Base-by-base conservation (phyloP, 2,113 vertebrate species). In the Myrmophylax atrothorax region DNA sequence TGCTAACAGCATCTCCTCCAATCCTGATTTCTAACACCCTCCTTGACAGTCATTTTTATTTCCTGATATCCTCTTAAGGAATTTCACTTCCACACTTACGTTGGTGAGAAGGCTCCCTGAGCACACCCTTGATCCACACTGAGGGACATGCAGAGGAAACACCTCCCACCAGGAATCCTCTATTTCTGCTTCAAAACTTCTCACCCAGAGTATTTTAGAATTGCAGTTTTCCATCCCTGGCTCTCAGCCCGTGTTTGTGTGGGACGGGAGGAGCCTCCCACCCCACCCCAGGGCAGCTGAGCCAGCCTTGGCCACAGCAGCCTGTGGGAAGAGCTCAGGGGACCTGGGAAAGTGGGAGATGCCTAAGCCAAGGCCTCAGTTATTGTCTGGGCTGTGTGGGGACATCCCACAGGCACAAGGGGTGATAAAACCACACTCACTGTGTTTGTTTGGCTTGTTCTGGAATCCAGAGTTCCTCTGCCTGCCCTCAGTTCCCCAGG, bases 351-450 rank as follows among this genome's bases (percentile, higher is more conserved):
- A 46, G 35, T 15, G 28, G 42, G 56, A 50, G 9, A 68, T 8
- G 5, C 10, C 0, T 4, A 22, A 72, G 52, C 10, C 20, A 40
- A 52, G 46, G 31, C 16, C 3, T 6, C 16, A 19, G 35, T 9
- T 22, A 11, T 7, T 6, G 23, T 46, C 58, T 58, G 38, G 70
- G 78, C 62, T 31, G n/a, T 6, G 35, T n/a, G 18, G 16, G 22
- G 24, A 56, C n/a, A 14, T 6, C 60, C 24, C 35, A 22, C 24
- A 49, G 67, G 46, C 40, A 38, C 15, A 8, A 7, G 7, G 19
- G 23, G 40, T 38, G 31, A 1, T 15, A 26, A 8, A 35, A 25
- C 3, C 2, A 19, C 13, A 6, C 44, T n/a, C 15, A 0, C 1
- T 11, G 35, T 9, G 40, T 10, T 44, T 5, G 37, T 4, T 28